Evolutionary conservation across 2,113 vertebrate genomes (phyloP).

Genomic region (Desmodus rotundus): DNA sequence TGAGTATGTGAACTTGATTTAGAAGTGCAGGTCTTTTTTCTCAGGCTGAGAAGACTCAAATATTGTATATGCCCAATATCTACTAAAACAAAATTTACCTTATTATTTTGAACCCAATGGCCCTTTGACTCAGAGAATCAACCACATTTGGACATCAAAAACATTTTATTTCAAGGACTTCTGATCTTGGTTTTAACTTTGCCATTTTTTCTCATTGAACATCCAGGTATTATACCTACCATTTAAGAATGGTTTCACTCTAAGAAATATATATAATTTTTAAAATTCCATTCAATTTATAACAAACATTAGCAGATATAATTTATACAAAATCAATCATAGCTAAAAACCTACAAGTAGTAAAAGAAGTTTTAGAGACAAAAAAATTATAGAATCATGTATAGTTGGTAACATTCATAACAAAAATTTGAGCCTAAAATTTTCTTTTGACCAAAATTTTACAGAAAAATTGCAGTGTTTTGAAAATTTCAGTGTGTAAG

Average conservation of each 20-base stretch:
- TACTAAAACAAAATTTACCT: background rate
- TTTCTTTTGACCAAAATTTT: background rate
- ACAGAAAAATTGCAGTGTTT: background rate
- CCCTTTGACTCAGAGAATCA: background rate
- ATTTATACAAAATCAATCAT: background rate
- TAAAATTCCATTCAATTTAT: background rate
- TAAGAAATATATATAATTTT: background rate
- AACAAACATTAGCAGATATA: background rate
- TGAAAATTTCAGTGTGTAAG: background rate
- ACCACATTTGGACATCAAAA: background rate
- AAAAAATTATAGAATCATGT: background rate
- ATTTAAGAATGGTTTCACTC: background rate
- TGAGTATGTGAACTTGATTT: background rate
- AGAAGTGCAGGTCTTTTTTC: background rate
- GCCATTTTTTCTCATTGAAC: background rate
- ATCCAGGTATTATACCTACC: background rate
- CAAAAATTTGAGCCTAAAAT: background rate
- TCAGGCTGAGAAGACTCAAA: constrained; percentile 1
- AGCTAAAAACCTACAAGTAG: background rate
- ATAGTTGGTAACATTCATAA: background rate
- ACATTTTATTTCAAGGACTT: background rate
- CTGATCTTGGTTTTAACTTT: background rate
- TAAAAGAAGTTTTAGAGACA: background rate
- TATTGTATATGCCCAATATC: background rate
- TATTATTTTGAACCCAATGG: background rate